A percentile compares a stretch with the other conserved stretches of the same genome.
These are phyloP conservation scores for Corythornis madagascariensis DNA, from an alignment of 2,113 vertebrate genomes.

Conservation along the genomic window DNA sequence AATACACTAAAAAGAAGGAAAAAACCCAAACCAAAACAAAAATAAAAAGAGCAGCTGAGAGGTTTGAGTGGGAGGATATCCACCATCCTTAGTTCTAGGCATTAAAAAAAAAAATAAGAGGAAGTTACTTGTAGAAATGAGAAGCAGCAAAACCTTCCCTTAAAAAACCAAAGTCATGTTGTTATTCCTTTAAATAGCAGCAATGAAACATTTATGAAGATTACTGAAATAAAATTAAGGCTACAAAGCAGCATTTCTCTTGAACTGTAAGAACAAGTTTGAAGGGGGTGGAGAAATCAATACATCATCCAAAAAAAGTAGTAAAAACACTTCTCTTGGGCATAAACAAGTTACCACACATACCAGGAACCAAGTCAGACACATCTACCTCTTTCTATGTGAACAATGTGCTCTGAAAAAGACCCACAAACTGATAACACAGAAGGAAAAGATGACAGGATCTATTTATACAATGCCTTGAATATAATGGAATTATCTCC, in stretches of 20 bases:
- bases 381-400: background rate
- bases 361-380: background rate
- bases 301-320: background rate
- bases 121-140: background rate
- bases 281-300: background rate
- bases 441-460: background rate
- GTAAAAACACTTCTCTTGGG: background rate
- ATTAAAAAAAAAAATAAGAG: background rate
- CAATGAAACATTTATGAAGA: background rate
- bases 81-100: background rate
- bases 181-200: background rate
- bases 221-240: background rate
- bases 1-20: background rate
- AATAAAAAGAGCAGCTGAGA: background rate
- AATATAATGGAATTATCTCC: background rate
- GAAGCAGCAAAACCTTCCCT: background rate
- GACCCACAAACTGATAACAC: background rate
- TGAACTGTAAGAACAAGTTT: background rate
- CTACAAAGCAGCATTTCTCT: background rate
- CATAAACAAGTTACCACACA: background rate
- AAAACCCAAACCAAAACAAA: too few species aligned
- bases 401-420: background rate
- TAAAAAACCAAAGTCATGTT: background rate
- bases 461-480: background rate
- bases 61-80: background rate